Conservation (phyloP, 2,113 vertebrate species). For the Rafetus swinhoei region DNA sequence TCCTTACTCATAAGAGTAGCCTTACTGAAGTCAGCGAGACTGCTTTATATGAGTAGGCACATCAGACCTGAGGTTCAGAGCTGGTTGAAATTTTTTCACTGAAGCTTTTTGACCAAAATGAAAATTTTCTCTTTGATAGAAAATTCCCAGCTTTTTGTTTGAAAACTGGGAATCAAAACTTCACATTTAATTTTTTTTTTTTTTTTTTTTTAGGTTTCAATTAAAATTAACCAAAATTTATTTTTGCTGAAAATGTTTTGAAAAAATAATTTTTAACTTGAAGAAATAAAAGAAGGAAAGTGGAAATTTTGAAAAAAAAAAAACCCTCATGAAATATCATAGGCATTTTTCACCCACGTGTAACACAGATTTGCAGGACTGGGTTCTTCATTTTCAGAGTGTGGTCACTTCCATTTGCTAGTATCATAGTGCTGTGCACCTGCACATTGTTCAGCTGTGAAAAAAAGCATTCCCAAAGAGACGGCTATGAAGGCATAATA, state of each 20-base stretch:
- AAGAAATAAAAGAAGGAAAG: not conserved
- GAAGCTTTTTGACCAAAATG: conserved; percentile 38
- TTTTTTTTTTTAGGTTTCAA: not conserved
- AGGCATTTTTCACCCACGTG: not conserved
- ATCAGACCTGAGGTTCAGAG: not conserved
- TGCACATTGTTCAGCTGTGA: not conserved
- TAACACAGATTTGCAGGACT: not conserved
- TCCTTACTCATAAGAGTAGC: not conserved
- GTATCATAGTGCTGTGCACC: not conserved
- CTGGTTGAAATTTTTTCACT: not conserved
- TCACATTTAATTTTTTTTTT: not conserved
- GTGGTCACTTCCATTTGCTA: not conserved
- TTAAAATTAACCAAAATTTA: not conserved
- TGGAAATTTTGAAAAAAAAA: not conserved
- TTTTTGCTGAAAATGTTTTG: not conserved
- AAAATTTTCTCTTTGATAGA: not conserved
- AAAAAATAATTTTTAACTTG: not conserved
- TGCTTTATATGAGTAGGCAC: not conserved
- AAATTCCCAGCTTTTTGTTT: not conserved
- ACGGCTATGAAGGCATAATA: not conserved
- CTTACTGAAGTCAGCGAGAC: not conserved
- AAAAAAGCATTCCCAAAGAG: not conserved
- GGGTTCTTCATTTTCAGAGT: not conserved
- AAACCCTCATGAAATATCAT: not conserved
- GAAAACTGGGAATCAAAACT: conserved; percentile 13